Conservation (phyloP, 2,888 invertebrate genomes). For the Agonopterix heracliana region DNA sequence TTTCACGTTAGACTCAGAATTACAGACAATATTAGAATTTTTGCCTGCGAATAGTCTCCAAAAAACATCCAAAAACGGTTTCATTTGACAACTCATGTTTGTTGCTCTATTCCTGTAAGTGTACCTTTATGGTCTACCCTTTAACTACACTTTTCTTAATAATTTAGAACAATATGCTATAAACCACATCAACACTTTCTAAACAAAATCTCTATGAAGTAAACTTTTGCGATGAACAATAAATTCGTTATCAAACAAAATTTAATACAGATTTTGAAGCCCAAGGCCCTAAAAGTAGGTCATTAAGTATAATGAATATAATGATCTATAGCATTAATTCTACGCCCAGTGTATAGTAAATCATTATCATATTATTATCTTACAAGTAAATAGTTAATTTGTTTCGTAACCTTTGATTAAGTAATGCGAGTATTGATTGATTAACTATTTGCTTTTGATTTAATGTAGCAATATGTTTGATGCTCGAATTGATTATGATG, state of each 20-base stretch:
- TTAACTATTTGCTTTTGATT: background rate
- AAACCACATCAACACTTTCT: no score
- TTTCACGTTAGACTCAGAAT: no score
- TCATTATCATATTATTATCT: constrained; percentile 26
- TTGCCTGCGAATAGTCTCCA: no score
- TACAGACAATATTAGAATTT: no score
- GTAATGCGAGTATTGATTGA: background rate
- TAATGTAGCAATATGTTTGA: background rate
- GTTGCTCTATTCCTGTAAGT: no score
- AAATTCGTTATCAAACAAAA: background rate
- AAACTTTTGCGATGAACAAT: no score
- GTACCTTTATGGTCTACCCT: no score
- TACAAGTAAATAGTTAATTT: constrained; percentile 20
- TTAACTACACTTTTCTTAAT: no score
- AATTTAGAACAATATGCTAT: no score
- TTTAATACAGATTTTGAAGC: background rate
- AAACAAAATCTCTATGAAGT: no score
- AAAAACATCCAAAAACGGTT: no score
- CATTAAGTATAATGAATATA: constrained; percentile 5
- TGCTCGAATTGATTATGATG: background rate
- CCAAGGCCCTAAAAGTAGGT: constrained; percentile 20
- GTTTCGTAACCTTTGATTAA: background rate
- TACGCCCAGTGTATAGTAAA: constrained; percentile 17
- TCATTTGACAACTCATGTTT: no score
- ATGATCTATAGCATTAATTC: constrained; percentile 33